Percentiles rank a stretch among this genome's conserved stretches.
These are phyloP conservation scores for Nasua narica DNA, from an alignment of 2,797 vertebrate species.

Conservation along the genomic window DNA sequence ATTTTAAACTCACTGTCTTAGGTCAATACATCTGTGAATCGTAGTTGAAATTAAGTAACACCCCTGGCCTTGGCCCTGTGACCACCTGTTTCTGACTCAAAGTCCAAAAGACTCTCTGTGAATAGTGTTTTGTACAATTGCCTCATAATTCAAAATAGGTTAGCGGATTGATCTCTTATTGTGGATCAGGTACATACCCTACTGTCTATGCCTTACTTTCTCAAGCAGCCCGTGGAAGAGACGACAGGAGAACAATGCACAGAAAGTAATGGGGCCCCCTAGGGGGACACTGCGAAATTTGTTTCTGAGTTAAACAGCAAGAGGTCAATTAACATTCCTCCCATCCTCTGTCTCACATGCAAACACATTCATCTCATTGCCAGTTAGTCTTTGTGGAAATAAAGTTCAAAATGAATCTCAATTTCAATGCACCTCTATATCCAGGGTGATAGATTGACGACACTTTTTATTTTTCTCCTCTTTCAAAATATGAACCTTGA, in stretches of 20 bases:
- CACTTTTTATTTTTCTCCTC: background rate
- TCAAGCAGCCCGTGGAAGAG: background rate
- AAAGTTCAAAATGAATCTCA: constrained; percentile 43
- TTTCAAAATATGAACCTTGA: constrained; percentile 17
- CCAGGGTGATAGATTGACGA: background rate
- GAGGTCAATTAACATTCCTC: constrained; percentile 35
- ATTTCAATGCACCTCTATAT: constrained; percentile 14
- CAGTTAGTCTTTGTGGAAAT: constrained; percentile 16
- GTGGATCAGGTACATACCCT: background rate
- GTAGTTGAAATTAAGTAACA: background rate
- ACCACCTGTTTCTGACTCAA: background rate
- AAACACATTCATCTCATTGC: constrained; percentile 25
- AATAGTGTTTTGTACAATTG: background rate
- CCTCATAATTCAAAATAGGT: background rate
- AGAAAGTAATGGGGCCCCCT: background rate
- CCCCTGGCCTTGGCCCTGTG: background rate
- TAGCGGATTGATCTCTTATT: background rate
- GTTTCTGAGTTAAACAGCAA: constrained; percentile 25
- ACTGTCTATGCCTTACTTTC: background rate
- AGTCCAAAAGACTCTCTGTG: background rate
- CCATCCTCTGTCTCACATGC: background rate
- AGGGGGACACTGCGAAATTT: background rate
- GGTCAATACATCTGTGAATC: background rate
- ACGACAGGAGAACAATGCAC: background rate
- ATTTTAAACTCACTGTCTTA: background rate